Conservation (phyloP, 2,113 vertebrate genomes). For the Clarias batrachus region DNA sequence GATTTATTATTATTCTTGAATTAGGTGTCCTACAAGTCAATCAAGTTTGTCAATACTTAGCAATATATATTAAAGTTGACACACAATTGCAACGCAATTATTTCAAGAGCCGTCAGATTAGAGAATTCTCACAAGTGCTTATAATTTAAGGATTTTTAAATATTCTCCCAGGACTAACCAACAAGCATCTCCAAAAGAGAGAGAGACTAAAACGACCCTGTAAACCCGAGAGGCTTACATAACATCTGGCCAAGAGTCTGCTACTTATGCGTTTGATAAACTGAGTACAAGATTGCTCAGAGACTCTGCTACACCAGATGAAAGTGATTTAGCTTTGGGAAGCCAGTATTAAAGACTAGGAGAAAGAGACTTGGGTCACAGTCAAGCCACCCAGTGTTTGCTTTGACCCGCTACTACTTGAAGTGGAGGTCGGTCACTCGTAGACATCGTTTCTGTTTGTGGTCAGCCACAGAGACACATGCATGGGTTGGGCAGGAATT, state of each 20-base stretch:
- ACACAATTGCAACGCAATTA: too few relatives aligned
- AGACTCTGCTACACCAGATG: slow-evolving; percentile 32
- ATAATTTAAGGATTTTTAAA: background rate
- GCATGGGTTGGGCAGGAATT: background rate
- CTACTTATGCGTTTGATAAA: slow-evolving; percentile 28
- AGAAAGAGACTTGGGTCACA: background rate
- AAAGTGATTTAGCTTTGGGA: slow-evolving; percentile 3
- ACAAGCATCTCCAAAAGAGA: background rate
- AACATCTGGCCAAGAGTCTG: slow-evolving; percentile 13
- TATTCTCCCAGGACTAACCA: background rate
- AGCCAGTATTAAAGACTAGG: slow-evolving; percentile 5
- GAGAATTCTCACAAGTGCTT: background rate
- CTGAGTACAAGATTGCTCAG: background rate
- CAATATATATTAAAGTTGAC: background rate
- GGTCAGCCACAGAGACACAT: slow-evolving; percentile 2
- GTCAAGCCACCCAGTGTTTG: slow-evolving; percentile 6
- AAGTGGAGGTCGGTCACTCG: background rate
- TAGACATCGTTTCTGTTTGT: slow-evolving; percentile 16
- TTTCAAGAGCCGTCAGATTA: background rate
- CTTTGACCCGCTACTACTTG: slow-evolving; percentile 21
- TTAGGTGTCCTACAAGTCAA: background rate
- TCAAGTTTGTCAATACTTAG: background rate
- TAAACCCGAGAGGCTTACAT: slow-evolving; percentile 22
- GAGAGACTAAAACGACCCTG: slow-evolving; percentile 25
- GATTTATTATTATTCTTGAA: too few relatives aligned